A percentile compares a stretch with the other conserved stretches of the same genome.
These are phyloP conservation scores for Hololepta plana DNA, from an alignment of 2,888 invertebrate genomes.

Conservation along the genomic window DNA sequence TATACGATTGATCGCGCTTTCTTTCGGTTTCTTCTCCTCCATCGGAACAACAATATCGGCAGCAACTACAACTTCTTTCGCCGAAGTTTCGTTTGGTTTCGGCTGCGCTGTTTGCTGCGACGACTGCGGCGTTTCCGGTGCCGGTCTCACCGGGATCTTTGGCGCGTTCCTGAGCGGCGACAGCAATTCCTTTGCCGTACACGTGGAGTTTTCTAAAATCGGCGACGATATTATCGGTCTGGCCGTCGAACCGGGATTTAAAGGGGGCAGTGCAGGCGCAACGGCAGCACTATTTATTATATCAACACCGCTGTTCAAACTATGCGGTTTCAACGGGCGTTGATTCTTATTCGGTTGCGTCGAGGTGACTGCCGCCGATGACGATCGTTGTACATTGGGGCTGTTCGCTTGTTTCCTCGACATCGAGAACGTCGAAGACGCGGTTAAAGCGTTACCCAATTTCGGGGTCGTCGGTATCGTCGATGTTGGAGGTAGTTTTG, in stretches of 20 bases:
- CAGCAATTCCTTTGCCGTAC: conserved; percentile 54
- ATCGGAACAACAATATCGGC: conserved; percentile 17
- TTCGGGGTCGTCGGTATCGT: too few species aligned
- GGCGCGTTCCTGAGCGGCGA: conserved; percentile 42
- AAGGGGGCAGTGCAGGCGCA: conserved; percentile 41
- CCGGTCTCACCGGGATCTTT: conserved; percentile 37
- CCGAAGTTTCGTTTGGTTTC: conserved; percentile 23
- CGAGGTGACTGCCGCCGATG: too few species aligned
- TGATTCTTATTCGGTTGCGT: too few species aligned
- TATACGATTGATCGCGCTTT: conserved; percentile 43
- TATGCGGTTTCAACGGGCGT: conserved; percentile 28
- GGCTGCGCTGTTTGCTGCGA: conserved; percentile 14
- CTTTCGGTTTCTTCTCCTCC: conserved; percentile 36
- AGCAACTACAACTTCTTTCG: conserved; percentile 17
- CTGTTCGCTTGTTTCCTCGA: too few species aligned
- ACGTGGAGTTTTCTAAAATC: conserved; percentile 64
- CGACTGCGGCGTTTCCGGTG: conserved; percentile 33
- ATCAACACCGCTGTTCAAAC: conserved; percentile 26
- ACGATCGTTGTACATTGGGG: conserved; percentile 10
- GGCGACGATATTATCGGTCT: conserved; percentile 69
- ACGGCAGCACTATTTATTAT: conserved; percentile 25
- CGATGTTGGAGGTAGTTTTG: too few species aligned
- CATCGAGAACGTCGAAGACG: too few species aligned
- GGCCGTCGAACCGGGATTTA: conserved; percentile 39
- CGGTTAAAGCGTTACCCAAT: too few species aligned